Conservation (phyloP, 92 coral and sea anemone genomes). For the Siderastrea siderea region DNA sequence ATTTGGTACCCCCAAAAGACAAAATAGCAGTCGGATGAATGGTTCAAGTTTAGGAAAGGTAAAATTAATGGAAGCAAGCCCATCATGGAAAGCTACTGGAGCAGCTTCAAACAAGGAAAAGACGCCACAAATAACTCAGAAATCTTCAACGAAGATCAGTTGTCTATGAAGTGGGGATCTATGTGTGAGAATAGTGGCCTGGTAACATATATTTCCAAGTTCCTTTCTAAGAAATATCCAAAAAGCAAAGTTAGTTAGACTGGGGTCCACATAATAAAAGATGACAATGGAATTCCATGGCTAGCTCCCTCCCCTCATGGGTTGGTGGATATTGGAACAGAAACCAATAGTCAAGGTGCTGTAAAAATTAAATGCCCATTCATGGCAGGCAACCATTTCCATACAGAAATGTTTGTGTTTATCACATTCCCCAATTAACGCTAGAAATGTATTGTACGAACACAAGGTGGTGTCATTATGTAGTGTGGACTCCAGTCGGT, state of each 20-base stretch:
- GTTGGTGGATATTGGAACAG: not conserved
- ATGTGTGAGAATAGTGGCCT: constrained; percentile 27
- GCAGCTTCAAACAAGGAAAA: not conserved
- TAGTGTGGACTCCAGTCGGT: constrained; percentile 76
- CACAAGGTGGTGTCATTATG: constrained; percentile 56
- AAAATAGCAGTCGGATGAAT: constrained; percentile 22
- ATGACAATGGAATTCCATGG: constrained; percentile 6
- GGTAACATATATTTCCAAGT: constrained; percentile 32
- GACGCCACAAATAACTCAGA: not conserved
- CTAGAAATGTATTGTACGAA: constrained; percentile 53
- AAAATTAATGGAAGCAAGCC: constrained; percentile 37
- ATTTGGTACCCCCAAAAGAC: constrained; percentile 10
- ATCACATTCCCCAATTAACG: constrained; percentile 68
- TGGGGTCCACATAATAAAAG: not conserved
- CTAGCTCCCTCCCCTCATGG: constrained; percentile 47
- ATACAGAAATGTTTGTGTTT: constrained; percentile 48
- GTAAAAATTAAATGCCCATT: constrained; percentile 36
- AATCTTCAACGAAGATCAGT: not conserved
- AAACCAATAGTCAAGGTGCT: not conserved
- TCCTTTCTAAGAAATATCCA: constrained; percentile 17
- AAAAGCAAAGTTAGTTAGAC: constrained; percentile 28
- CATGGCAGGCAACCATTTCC: constrained; percentile 48
- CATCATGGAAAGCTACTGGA: constrained; percentile 21
- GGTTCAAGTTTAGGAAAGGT: constrained; percentile 26
- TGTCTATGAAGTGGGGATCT: constrained; percentile 43